Base-by-base conservation (phyloP, 2,113 vertebrate species). In the Cisticola juncidis region DNA sequence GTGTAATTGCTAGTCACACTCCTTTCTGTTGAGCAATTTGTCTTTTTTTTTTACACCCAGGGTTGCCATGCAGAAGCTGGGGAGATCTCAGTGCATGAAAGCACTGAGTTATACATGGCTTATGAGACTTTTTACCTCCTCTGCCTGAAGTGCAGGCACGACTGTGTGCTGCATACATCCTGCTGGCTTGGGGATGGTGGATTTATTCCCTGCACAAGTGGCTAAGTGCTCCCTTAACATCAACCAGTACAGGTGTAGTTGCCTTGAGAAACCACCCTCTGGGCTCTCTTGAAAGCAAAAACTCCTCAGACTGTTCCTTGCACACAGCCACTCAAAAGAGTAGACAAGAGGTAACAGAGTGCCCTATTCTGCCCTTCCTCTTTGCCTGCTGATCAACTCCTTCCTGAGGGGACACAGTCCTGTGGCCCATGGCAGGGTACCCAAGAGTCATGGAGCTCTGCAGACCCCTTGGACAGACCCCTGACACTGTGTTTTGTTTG, bases 401-500 rank as follows among this genome's bases (percentile, higher is more conserved):
- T 82, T 88, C 47, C 35, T 1, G 2, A 81, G 33, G 57, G 16
- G 26, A 51, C 7, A 4, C 29, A 48, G 12, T 36, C 24, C 38
- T 0, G 0, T 28, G 11, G 31, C 23, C 29, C 2, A 1, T 14
- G 11, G 48, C 35, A 44, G 28, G 26, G 11, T 23, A 73, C 16
- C 23, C 42, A 33, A 45, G 0, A 3, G 36, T 19, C 3, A 0
- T 23, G 36, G 56, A 81, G 35, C 24, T 54, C 33, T 89, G 58
- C 25, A 88, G n/a, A 4, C 8, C 16, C 21, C 14, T 36, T 36
- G 66, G 50, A 50, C 58, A 80, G 70, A 62, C 38, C 14, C 4
- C 9, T 61, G 22, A 13, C 57, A 40, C 62, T 1, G 0, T 0
- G 0, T 9, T 50, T 93, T 22, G 6, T 51, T 65, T 93, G 76